Percentiles rank a stretch among this genome's conserved stretches.
Conservation (phyloP, 2,888 invertebrate species). For the Conomelus anceps region DNA sequence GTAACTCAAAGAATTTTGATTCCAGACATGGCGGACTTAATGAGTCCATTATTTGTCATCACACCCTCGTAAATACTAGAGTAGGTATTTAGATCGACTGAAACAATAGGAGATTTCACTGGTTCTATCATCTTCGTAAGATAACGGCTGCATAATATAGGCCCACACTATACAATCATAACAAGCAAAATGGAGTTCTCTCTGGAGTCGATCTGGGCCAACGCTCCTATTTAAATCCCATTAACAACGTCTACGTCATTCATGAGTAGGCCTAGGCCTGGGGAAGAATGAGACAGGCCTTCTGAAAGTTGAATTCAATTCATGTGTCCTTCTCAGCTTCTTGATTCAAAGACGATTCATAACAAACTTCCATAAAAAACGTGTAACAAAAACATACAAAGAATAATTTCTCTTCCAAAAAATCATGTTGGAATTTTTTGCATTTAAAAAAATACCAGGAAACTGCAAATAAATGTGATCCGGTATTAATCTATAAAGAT, state of each 20-base stretch:
- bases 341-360: background rate
- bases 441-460: too few relatives aligned
- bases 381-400: too few relatives aligned
- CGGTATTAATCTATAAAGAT: too few relatives aligned
- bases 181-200: background rate
- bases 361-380: too few relatives aligned
- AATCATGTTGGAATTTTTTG: too few relatives aligned
- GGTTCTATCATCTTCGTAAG: background rate
- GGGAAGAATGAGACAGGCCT: background rate
- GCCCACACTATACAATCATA: background rate
- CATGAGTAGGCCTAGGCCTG: background rate
- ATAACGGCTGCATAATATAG: background rate
- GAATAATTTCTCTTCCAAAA: too few relatives aligned
- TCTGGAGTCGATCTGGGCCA: background rate
- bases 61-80: background rate
- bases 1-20: too few relatives aligned
- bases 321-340: background rate
- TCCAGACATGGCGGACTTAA: too few relatives aligned
- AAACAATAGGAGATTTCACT: background rate
- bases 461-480: too few relatives aligned
- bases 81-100: background rate
- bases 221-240: background rate
- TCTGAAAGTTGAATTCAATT: background rate
- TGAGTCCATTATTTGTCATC: background rate
- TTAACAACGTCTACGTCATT: background rate